These are phyloP conservation scores for Agrilus planipennis DNA, from an alignment of 1,140 invertebrate species.

Conservation along the genomic window DNA sequence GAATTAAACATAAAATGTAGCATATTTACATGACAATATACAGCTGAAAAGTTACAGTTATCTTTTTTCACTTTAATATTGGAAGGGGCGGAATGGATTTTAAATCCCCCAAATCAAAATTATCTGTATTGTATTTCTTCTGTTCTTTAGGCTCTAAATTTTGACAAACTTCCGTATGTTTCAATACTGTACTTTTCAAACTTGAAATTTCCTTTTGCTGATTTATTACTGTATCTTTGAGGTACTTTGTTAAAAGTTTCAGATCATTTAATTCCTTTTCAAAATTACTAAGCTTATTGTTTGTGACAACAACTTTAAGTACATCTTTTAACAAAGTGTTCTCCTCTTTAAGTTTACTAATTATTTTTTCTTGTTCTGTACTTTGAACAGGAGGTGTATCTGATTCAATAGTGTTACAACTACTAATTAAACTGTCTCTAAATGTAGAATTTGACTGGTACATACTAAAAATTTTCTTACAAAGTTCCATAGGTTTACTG, in stretches of 20 bases:
- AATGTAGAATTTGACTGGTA: conserved; percentile 3
- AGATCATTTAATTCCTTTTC: conserved; percentile 17
- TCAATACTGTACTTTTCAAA: conserved; percentile 16
- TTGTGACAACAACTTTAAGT: conserved; percentile 10
- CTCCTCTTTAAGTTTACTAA: conserved; percentile 16
- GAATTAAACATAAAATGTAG: neutral
- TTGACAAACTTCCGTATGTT: conserved; percentile 13
- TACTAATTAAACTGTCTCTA: conserved; percentile 2
- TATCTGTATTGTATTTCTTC: conserved; percentile 3
- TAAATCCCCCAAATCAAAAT: conserved; percentile 21
- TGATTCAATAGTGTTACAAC: conserved; percentile 4
- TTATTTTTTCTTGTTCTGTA: conserved; percentile 11
- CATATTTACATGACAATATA: neutral
- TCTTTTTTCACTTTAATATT: conserved; percentile 3
- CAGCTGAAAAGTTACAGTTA: neutral
- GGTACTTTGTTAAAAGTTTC: conserved; percentile 12
- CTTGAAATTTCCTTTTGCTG: conserved; percentile 19
- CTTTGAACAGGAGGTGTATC: conserved; percentile 4
- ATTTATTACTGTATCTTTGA: conserved; percentile 6
- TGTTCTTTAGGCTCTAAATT: conserved; percentile 8
- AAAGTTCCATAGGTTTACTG: conserved; percentile 23
- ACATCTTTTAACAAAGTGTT: conserved; percentile 14
- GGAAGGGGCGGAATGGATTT: conserved; percentile 23
- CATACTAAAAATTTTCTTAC: neutral
- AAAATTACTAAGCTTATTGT: conserved; percentile 12